A percentile compares a stretch with the other conserved stretches of the same genome.
phyloP scores from a whole-genome alignment of 2,888 invertebrate genomes.

The Cepaea hortensis region DNA sequence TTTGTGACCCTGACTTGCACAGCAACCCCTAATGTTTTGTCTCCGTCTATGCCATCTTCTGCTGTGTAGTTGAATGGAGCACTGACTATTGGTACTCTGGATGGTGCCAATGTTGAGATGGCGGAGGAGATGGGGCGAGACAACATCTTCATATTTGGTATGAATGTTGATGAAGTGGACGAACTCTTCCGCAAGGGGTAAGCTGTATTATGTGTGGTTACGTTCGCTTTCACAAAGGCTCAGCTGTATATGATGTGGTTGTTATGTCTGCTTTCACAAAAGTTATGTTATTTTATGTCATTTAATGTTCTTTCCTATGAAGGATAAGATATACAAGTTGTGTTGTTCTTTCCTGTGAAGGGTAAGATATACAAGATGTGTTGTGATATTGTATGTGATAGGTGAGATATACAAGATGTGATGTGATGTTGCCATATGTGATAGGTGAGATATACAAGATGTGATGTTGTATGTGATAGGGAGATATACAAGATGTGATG shows the following conservation, averaged over 20 bases:
- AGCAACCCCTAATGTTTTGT: too few species aligned
- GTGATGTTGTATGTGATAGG: too few species aligned
- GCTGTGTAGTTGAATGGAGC: conserved; percentile 89
- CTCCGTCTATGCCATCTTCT: background rate
- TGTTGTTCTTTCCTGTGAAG: too few species aligned
- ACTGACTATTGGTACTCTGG: conserved; percentile 97
- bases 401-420: too few species aligned
- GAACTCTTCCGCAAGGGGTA: conserved; percentile 80
- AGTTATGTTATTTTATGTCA: background rate
- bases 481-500: too few species aligned
- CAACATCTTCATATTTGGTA: conserved; percentile 97
- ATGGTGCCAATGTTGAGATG: conserved; percentile 98
- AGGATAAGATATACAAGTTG: background rate
- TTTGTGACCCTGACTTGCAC: too few species aligned
- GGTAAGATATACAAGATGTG: too few species aligned
- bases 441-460: too few species aligned
- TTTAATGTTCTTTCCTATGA: background rate
- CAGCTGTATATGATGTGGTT: background rate
- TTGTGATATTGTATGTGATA: too few species aligned
- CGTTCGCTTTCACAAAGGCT: background rate
- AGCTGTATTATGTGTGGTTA: conserved; percentile 27
- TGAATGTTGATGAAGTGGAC: conserved; percentile 77
- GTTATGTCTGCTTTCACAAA: background rate
- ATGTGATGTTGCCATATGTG: too few species aligned
- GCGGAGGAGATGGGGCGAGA: conserved; percentile 97